Conservation (phyloP, 1,140 invertebrate genomes). For the Anagrus nilaparvatae region DNA sequence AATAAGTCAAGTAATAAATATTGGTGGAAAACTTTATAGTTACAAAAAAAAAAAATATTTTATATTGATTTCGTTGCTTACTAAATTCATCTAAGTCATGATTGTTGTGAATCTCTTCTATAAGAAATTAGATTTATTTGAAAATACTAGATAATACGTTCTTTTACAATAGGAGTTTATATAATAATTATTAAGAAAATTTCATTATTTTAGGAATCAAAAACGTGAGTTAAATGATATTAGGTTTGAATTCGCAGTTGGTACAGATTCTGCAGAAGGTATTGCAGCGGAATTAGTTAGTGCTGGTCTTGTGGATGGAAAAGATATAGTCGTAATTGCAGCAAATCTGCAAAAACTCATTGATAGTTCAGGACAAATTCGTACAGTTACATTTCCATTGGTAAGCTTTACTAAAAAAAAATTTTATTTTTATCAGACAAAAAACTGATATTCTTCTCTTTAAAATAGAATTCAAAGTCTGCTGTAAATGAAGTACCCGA, state of each 20-base stretch:
- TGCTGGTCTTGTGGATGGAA: conserved; percentile 85
- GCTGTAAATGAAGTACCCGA: conserved; percentile 77
- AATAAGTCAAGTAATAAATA: too few species aligned
- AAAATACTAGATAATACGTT: conserved; percentile 1
- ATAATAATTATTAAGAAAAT: conserved; percentile 3
- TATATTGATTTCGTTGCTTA: too few species aligned
- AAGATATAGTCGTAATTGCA: conserved; percentile 83
- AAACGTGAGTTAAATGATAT: conserved; percentile 93
- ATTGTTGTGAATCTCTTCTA: too few species aligned
- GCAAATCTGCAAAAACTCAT: conserved; percentile 87
- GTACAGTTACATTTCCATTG: conserved; percentile 81
- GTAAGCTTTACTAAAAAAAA: conserved; percentile 43
- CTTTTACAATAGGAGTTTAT: neutral
- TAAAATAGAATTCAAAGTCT: conserved; percentile 69
- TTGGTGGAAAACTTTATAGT: too few species aligned
- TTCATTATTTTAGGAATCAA: conserved; percentile 67
- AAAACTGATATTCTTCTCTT: conserved; percentile 16
- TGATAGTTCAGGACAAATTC: conserved; percentile 48
- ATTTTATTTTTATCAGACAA: neutral
- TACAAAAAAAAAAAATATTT: too few species aligned
- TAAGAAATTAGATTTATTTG: conserved; percentile 5
- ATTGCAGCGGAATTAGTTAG: conserved; percentile 90
- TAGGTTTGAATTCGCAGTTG: conserved; percentile 87
- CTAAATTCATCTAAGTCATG: too few species aligned
- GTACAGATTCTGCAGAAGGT: conserved; percentile 87